phyloP scores from a whole-genome alignment of 2,797 vertebrate genomes.

The Gymnothorax reevesii region DNA sequence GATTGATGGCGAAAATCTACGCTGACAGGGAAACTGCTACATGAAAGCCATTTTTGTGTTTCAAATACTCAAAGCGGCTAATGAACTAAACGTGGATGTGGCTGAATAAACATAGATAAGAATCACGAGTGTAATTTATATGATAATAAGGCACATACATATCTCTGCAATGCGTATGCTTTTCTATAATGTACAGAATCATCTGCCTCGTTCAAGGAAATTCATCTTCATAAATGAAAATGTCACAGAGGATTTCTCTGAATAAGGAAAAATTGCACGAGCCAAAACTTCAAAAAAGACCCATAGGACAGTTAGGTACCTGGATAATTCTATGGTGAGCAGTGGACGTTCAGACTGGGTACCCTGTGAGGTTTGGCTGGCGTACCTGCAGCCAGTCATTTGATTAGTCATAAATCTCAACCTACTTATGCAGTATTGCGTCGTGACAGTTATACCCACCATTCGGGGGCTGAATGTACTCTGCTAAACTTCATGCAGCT shows the following conservation, averaged over 20 bases:
- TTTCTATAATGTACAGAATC: neutral
- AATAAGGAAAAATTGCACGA: neutral
- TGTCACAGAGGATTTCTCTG: neutral
- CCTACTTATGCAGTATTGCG: neutral
- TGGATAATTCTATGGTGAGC: neutral
- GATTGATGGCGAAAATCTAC: neutral
- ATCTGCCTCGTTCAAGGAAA: neutral
- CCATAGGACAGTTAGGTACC: no score
- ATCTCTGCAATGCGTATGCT: neutral
- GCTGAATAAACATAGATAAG: neutral
- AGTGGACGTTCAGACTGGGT: neutral
- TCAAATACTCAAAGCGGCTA: neutral
- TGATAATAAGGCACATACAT: conserved; percentile 8
- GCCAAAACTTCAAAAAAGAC: neutral
- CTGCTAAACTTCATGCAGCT: neutral
- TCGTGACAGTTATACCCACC: neutral
- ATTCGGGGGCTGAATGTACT: neutral
- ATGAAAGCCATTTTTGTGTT: neutral
- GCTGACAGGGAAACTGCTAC: neutral
- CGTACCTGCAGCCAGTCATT: neutral
- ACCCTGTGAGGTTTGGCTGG: no score
- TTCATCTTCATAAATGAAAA: neutral
- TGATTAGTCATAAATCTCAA: neutral
- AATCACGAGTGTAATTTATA: conserved; percentile 7
- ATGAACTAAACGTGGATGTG: neutral